Evolutionary conservation across 1,140 invertebrate species (phyloP).

Genomic region (Papilio aristodemus): DNA sequence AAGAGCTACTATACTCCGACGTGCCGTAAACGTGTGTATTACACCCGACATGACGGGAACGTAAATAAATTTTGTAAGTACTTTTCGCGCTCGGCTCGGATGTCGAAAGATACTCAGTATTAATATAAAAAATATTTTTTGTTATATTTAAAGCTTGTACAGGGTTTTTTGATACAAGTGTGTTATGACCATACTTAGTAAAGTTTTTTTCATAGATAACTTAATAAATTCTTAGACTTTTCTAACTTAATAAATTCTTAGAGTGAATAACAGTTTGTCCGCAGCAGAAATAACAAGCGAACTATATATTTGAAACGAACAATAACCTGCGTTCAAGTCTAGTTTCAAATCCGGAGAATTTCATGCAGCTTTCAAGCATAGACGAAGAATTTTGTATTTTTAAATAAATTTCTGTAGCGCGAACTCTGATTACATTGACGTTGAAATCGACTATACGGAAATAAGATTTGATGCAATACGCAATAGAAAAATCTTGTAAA

Average conservation of each 20-base stretch:
- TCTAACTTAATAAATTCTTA: too few species aligned
- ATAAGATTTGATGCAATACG: not conserved
- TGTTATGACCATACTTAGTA: too few species aligned
- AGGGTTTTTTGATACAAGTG: too few species aligned
- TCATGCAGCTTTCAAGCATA: not conserved
- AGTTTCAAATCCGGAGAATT: not conserved
- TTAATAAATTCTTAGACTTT: too few species aligned
- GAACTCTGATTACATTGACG: not conserved
- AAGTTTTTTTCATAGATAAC: too few species aligned
- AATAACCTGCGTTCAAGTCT: too few species aligned
- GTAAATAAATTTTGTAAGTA: slow-evolving; percentile 9
- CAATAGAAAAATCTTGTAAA: not conserved
- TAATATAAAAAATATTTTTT: not conserved
- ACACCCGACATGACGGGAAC: not conserved
- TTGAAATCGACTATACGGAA: not conserved
- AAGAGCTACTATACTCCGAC: not conserved
- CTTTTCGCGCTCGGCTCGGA: not conserved
- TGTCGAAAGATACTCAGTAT: not conserved
- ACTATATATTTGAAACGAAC: too few species aligned
- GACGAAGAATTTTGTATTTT: not conserved
- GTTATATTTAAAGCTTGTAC: not conserved
- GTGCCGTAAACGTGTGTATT: slow-evolving; percentile 16
- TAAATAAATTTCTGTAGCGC: not conserved
- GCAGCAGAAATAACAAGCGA: too few species aligned
- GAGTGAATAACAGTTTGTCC: too few species aligned